These are phyloP conservation scores for Cerceris rybyensis DNA, from an alignment of 2,888 invertebrate species.

Conservation along the genomic window DNA sequence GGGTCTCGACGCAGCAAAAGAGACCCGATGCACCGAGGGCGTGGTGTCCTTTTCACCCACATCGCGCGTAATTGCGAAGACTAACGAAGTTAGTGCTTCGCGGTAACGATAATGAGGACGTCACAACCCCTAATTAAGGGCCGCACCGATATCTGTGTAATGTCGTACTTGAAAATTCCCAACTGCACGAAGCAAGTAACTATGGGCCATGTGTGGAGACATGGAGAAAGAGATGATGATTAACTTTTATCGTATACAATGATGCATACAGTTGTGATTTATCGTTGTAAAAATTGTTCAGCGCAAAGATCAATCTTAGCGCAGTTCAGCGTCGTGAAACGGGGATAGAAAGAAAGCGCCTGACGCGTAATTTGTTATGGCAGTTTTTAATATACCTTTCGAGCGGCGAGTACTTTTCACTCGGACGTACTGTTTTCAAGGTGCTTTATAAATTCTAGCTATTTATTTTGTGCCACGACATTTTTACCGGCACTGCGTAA, in stretches of 20 bases:
- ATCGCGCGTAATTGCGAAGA: conserved; percentile 66
- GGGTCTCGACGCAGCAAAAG: conserved; percentile 41
- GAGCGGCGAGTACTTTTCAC: no score
- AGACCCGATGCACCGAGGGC: conserved; percentile 39
- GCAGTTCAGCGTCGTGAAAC: not conserved
- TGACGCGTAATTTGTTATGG: not conserved
- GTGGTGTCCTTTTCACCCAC: conserved; percentile 56
- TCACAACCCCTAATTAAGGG: conserved; percentile 68
- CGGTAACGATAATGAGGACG: conserved; percentile 69
- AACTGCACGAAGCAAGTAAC: not conserved
- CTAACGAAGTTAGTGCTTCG: conserved; percentile 70
- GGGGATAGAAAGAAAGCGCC: not conserved
- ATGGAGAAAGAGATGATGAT: not conserved
- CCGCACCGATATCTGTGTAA: conserved; percentile 45
- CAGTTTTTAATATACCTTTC: not conserved
- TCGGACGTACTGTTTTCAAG: no score
- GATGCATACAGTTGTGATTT: not conserved
- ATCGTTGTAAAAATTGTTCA: not conserved
- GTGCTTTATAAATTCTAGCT: no score
- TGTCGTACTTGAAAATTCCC: conserved; percentile 25
- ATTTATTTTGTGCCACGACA: no score
- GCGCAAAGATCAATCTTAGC: not conserved
- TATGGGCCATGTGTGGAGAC: not conserved
- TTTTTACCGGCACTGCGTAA: no score
- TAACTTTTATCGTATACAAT: not conserved